Percentiles rank a stretch among this genome's conserved stretches.
Evolutionary conservation across 1,140 invertebrate genomes (phyloP).

Genomic region (Bombus fervidus): DNA sequence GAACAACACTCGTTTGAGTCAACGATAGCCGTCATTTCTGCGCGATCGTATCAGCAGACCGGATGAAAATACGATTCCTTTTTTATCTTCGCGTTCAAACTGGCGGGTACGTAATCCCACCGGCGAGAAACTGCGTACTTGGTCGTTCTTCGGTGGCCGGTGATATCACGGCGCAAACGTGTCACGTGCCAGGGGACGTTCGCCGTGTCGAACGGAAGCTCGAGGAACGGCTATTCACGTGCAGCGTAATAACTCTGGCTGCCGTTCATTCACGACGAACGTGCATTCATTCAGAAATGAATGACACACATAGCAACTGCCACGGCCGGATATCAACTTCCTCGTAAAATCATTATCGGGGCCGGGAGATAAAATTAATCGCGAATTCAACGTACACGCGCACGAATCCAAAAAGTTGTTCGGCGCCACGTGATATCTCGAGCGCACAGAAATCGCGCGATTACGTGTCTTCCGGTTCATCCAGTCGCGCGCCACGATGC

Average conservation of each 20-base stretch:
- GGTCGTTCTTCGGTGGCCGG: slow-evolving; percentile 16
- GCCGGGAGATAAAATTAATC: slow-evolving; percentile 40
- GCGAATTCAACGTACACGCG: background rate
- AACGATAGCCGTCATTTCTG: too few relatives aligned
- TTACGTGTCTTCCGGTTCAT: slow-evolving; percentile 34
- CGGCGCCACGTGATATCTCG: slow-evolving; percentile 15
- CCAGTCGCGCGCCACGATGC: too few relatives aligned
- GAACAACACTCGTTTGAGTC: background rate
- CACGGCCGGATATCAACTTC: slow-evolving; percentile 47
- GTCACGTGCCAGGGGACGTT: background rate
- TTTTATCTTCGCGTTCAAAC: background rate
- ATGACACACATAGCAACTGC: slow-evolving; percentile 32
- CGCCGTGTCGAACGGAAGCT: slow-evolving; percentile 15
- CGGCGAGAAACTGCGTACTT: slow-evolving; percentile 19
- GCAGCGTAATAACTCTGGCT: slow-evolving; percentile 17
- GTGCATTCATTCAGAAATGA: slow-evolving; percentile 50
- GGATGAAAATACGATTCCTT: background rate
- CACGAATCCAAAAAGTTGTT: background rate
- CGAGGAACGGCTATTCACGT: slow-evolving; percentile 29
- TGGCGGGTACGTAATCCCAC: background rate
- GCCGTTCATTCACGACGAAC: slow-evolving; percentile 45
- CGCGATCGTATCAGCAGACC: background rate
- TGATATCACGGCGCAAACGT: slow-evolving; percentile 28
- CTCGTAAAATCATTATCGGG: slow-evolving; percentile 50
- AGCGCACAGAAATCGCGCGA: background rate